phyloP scores from a whole-genome alignment of 2,888 invertebrate genomes.

The Campaea margaritaria region DNA sequence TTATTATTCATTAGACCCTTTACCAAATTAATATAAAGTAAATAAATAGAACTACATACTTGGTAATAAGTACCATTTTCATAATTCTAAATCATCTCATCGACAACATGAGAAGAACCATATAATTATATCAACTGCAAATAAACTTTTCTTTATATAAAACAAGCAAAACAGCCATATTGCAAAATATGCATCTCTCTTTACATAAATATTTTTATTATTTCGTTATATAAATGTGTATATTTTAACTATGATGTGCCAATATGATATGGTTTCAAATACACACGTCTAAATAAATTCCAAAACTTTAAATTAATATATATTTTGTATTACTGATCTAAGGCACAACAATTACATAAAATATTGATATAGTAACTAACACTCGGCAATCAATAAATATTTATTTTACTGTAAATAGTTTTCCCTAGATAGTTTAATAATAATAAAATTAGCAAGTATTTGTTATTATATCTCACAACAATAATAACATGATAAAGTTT shows the following conservation, averaged over 20 bases:
- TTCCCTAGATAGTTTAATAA: constrained; percentile 57
- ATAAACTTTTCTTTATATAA: constrained; percentile 71
- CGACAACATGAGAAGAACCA: constrained; percentile 62
- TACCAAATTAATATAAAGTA: constrained; percentile 84
- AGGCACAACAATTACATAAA: constrained; percentile 78
- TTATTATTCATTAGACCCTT: constrained; percentile 85
- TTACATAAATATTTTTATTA: constrained; percentile 42
- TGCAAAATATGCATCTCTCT: constrained; percentile 57
- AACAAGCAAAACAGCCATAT: constrained; percentile 81
- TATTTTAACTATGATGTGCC: constrained; percentile 51
- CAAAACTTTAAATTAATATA: constrained; percentile 43
- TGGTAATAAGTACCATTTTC: constrained; percentile 79
- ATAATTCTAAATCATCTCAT: constrained; percentile 66
- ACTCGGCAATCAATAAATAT: constrained; percentile 63
- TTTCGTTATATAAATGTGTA: constrained; percentile 43
- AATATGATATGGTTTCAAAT: constrained; percentile 58
- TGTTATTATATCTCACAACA: constrained; percentile 66
- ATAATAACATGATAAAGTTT: constrained; percentile 74
- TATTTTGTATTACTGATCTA: constrained; percentile 71
- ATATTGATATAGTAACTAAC: constrained; percentile 54
- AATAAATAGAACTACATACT: constrained; percentile 84
- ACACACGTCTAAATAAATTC: constrained; percentile 68
- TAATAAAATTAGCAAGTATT: constrained; percentile 65
- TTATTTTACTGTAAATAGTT: constrained; percentile 66
- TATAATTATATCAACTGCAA: constrained; percentile 70